Conservation (phyloP, 2,113 vertebrate species). For the Dermatemys mawii region DNA sequence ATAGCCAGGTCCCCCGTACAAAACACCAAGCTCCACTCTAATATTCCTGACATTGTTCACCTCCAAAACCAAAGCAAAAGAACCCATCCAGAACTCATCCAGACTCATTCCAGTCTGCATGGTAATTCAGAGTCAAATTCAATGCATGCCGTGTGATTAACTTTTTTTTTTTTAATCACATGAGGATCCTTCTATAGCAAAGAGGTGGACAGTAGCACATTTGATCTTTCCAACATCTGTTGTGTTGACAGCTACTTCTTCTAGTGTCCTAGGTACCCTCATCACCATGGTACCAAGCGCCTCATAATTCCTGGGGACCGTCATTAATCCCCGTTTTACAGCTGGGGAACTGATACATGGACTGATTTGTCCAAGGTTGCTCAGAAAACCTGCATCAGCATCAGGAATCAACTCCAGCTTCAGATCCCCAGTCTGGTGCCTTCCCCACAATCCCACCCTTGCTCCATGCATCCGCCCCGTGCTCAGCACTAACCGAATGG, state of each 20-base stretch:
- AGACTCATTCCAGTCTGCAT: neutral
- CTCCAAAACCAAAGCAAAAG: neutral
- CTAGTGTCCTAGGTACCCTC: neutral
- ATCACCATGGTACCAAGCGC: neutral
- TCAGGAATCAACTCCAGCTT: neutral
- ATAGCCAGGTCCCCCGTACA: neutral
- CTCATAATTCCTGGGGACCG: neutral
- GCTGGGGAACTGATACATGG: accelerated
- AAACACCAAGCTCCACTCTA: neutral
- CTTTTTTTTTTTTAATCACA: neutral
- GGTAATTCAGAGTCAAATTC: neutral
- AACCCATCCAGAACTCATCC: neutral
- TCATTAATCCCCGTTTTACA: neutral
- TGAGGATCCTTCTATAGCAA: neutral
- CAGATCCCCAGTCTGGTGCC: neutral
- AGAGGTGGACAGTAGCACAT: neutral
- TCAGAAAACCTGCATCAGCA: neutral
- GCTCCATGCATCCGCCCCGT: neutral
- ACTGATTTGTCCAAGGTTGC: neutral
- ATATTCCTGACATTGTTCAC: neutral
- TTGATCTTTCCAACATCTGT: neutral
- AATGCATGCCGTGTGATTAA: too few relatives aligned
- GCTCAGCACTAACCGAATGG: neutral
- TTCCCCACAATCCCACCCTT: neutral
- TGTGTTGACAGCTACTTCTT: neutral